A percentile compares a stretch with the other conserved stretches of the same genome.
Evolutionary conservation across 2,888 invertebrate genomes (phyloP).

Genomic region (Chouioia cunea): DNA sequence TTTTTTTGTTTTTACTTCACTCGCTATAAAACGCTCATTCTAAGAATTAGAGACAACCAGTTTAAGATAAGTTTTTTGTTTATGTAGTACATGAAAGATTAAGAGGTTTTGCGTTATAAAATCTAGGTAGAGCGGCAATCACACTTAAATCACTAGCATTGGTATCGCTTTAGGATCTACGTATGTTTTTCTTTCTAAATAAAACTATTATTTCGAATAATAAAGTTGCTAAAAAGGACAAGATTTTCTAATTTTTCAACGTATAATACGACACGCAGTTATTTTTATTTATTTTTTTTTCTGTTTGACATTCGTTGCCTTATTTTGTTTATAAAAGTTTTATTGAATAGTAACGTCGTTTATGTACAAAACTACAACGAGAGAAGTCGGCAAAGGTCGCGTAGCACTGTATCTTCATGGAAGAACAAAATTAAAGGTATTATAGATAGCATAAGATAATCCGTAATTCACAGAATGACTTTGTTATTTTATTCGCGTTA

Average conservation of each 20-base stretch:
- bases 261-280: not conserved
- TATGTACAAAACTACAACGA: constrained; percentile 30
- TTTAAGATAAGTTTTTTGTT: constrained; percentile 24
- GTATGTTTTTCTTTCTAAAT: constrained; percentile 25
- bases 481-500: constrained; percentile 24
- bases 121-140: constrained; percentile 36
- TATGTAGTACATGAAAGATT: constrained; percentile 40
- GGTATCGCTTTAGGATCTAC: constrained; percentile 23
- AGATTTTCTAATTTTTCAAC: not conserved
- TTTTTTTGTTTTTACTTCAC: constrained; percentile 17
- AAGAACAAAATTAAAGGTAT: not conserved
- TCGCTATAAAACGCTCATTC: constrained; percentile 15
- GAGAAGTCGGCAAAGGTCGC: not conserved
- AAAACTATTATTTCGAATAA: not conserved
- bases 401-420: not conserved
- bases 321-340: constrained; percentile 30
- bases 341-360: constrained; percentile 14
- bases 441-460: constrained; percentile 1
- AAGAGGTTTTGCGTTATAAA: constrained; percentile 39
- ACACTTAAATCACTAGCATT: constrained; percentile 34
- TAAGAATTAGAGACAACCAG: constrained; percentile 26
- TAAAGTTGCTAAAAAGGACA: constrained; percentile 1
- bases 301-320: constrained; percentile 23
- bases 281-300: not conserved
- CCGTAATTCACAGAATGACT: constrained; percentile 9